Base-by-base conservation (phyloP, 2,888 invertebrate species). In the Abscondita cerata region DNA sequence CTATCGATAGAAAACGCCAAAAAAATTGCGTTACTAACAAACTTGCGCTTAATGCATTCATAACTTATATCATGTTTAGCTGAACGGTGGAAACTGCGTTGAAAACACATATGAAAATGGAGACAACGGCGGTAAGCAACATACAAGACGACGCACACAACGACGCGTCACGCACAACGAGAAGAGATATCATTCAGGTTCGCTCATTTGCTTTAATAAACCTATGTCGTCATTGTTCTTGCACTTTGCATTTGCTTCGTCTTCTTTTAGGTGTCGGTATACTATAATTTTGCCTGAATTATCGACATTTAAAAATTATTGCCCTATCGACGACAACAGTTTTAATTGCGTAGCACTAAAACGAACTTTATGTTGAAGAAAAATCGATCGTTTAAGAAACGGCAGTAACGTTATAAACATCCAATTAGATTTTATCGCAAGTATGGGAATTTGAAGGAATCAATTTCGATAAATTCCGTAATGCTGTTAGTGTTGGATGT, bases 131-230 rank as follows among this genome's bases (percentile, higher is more conserved):
- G 80, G 62, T 59, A 65, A 65, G 77, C 89, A 89, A 77, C 90
- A 91, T 76, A 89, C 92, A 75, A 88, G 91, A 77, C 86, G 96
- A 68, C 89, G 95, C 79, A 93, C 95, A 71, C 95, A 96, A 80
- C 89, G 96, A 67, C 90, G 96, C 75, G 92, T 96, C 83, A 97
- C 96, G 71, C 92, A 96, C 86, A 96, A 95, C 84, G 96, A 97
- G 86, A 95, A 95, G 86, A 87, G 98, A 84, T 98, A 96, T 87
- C 97, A 97, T 82, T 97, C 97, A 90, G 97, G 97, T 97, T 85
- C 80, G 79, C 65, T 61, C 54, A 53, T 25, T 51, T 63, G 64
- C 60, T 52, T 18, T 31, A 44, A 41, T 51, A 13, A 18, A 19
- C 31, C 31, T 31, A 25, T 48, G 20, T 50, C 41, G 36, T n/a